A percentile compares a stretch with the other conserved stretches of the same genome.
Evolutionary conservation across 1,140 invertebrate species (phyloP).

Genomic region (Philopotamus ludificatus): DNA sequence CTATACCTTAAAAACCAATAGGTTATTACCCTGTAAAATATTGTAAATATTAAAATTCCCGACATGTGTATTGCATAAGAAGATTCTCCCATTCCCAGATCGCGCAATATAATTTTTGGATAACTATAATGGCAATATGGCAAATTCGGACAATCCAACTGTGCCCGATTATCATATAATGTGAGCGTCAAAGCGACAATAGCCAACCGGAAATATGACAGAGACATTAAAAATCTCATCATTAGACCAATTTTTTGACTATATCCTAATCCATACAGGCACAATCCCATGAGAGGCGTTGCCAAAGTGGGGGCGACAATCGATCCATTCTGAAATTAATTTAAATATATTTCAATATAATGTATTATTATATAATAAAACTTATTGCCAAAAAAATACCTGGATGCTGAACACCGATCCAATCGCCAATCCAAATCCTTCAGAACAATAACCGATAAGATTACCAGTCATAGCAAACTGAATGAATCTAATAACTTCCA

Average conservation of each 20-base stretch:
- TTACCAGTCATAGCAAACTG: conserved; percentile 57
- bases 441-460: conserved; percentile 59
- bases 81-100: conserved; percentile 51
- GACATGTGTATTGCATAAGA: conserved; percentile 49
- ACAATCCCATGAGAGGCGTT: conserved; percentile 60
- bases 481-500: conserved; percentile 57
- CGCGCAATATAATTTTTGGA: conserved; percentile 54
- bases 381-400: conserved; percentile 48
- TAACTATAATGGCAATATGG: conserved; percentile 61
- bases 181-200: conserved; percentile 54
- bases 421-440: conserved; percentile 62
- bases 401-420: conserved; percentile 63
- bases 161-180: conserved; percentile 47
- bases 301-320: conserved; percentile 60
- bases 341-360: neutral
- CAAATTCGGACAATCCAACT: conserved; percentile 52
- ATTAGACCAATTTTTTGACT: conserved; percentile 56
- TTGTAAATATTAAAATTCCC: conserved; percentile 50
- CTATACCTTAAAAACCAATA: conserved; percentile 51
- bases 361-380: neutral
- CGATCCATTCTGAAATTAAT: conserved; percentile 61
- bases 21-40: conserved; percentile 50
- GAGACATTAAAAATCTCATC: conserved; percentile 60
- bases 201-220: conserved; percentile 61
- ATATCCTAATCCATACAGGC: conserved; percentile 65